phyloP scores from a whole-genome alignment of 2,113 vertebrate species.

The Mugil cephalus region DNA sequence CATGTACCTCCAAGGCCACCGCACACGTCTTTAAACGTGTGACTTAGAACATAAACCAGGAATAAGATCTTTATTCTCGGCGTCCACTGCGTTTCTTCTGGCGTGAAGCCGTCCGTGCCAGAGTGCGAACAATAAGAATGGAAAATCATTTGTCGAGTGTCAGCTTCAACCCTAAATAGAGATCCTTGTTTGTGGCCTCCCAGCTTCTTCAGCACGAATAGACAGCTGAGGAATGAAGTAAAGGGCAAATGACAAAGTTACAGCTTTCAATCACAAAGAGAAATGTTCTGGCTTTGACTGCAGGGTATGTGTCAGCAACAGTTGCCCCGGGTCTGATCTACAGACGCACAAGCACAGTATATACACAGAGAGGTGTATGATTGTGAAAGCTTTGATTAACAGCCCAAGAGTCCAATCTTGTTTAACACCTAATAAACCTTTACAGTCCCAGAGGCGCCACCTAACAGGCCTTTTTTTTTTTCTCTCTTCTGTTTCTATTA shows the following conservation, averaged over 20 bases:
- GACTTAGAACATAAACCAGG: not conserved
- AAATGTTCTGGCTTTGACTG: slow-evolving; percentile 31
- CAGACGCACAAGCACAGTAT: not conserved
- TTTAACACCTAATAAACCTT: slow-evolving; percentile 39
- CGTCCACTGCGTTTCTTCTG: slow-evolving; percentile 7
- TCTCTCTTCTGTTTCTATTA: slow-evolving; percentile 43
- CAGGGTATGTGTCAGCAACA: not conserved
- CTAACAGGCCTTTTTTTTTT: slow-evolving; percentile 1
- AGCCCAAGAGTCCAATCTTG: not conserved
- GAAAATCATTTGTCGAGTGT: slow-evolving; percentile 67
- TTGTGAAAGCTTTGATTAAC: slow-evolving; percentile 25
- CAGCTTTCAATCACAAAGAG: slow-evolving; percentile 63
- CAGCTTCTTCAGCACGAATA: slow-evolving; percentile 69
- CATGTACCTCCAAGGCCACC: not conserved
- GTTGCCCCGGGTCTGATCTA: not conserved
- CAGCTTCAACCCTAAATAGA: slow-evolving; percentile 66
- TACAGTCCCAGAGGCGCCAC: not conserved
- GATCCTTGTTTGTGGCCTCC: slow-evolving; percentile 42
- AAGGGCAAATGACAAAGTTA: slow-evolving; percentile 76
- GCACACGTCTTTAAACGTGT: not conserved
- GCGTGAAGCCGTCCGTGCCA: not conserved
- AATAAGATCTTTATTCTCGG: not conserved
- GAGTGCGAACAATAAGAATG: slow-evolving; percentile 50
- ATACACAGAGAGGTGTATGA: not conserved
- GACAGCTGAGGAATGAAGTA: slow-evolving; percentile 61